Conservation (phyloP, 2,797 vertebrate genomes). For the Pempheris klunzingeri region DNA sequence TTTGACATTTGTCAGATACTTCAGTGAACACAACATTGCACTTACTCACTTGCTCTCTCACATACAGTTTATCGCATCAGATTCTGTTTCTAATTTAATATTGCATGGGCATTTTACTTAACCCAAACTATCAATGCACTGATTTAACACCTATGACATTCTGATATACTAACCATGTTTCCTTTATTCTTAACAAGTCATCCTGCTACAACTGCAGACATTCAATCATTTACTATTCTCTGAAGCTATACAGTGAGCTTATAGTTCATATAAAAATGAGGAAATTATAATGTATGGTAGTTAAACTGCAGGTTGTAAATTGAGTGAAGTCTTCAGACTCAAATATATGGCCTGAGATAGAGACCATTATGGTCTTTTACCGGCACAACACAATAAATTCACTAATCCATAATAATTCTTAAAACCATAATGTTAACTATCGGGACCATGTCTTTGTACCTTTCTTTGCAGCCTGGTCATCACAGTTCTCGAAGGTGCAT, state of each 20-base stretch:
- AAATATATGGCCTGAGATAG: neutral
- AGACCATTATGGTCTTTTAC: neutral
- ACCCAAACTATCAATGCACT: neutral
- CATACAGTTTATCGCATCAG: neutral
- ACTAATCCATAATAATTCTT: neutral
- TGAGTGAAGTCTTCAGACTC: neutral
- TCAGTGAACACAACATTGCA: neutral
- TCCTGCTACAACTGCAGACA: conserved; percentile 1
- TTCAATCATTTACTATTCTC: conserved; percentile 29
- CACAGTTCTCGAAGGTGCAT: conserved; percentile 95
- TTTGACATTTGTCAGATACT: neutral
- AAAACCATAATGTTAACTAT: neutral
- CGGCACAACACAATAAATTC: neutral
- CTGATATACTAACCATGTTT: neutral
- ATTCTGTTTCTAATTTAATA: neutral
- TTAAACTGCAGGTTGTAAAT: neutral
- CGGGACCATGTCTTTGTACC: conserved; percentile 77
- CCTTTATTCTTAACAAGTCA: conserved; percentile 38
- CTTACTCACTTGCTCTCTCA: neutral
- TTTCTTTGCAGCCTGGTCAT: conserved; percentile 93
- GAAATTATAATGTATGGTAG: neutral
- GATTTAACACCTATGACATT: neutral
- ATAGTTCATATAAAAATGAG: neutral
- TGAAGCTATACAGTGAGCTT: neutral
- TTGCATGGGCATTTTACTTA: neutral